Conservation (phyloP, 2,888 invertebrate genomes). For the Rhagophthalmus giganteus region DNA sequence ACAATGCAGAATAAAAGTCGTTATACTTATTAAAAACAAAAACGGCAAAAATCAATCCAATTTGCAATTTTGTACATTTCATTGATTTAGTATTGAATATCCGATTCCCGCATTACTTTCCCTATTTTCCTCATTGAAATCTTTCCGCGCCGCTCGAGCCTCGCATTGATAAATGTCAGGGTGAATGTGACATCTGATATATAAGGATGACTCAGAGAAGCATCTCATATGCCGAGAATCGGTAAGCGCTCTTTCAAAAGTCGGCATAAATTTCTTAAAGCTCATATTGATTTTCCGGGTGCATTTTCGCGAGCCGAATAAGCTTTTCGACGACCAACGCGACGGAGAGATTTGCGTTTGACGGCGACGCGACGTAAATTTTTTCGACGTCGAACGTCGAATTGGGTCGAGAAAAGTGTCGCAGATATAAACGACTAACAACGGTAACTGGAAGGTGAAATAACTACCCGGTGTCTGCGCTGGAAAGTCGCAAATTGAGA, state of each 20-base stretch:
- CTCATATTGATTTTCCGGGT: slow-evolving; percentile 31
- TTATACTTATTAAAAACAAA: too few relatives aligned
- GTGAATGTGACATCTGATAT: slow-evolving; percentile 46
- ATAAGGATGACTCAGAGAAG: slow-evolving; percentile 46
- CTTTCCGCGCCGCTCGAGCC: slow-evolving; percentile 19
- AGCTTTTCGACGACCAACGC: too few relatives aligned
- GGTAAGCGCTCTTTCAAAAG: slow-evolving; percentile 32
- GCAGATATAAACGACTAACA: slow-evolving; percentile 21
- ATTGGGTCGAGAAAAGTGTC: neutral
- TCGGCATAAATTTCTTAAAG: slow-evolving; percentile 36
- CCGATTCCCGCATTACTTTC: slow-evolving; percentile 18
- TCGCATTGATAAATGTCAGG: slow-evolving; percentile 44
- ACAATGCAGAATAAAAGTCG: too few relatives aligned
- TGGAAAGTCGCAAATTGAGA: slow-evolving; percentile 42
- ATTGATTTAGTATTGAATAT: slow-evolving; percentile 14
- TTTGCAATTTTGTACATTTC: slow-evolving; percentile 4
- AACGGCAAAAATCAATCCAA: neutral
- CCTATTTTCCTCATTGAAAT: slow-evolving; percentile 19
- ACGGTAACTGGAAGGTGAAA: slow-evolving; percentile 15
- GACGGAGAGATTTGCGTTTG: too few relatives aligned
- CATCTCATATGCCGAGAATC: slow-evolving; percentile 26
- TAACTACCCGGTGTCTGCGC: slow-evolving; percentile 36
- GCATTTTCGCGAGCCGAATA: slow-evolving; percentile 21
- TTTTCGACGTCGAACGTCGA: slow-evolving; percentile 5
- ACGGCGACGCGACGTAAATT: too few relatives aligned